Percentiles rank a stretch among this genome's conserved stretches.
phyloP scores from a whole-genome alignment of 2,113 vertebrate genomes.

The Rhynchomys soricoides region DNA sequence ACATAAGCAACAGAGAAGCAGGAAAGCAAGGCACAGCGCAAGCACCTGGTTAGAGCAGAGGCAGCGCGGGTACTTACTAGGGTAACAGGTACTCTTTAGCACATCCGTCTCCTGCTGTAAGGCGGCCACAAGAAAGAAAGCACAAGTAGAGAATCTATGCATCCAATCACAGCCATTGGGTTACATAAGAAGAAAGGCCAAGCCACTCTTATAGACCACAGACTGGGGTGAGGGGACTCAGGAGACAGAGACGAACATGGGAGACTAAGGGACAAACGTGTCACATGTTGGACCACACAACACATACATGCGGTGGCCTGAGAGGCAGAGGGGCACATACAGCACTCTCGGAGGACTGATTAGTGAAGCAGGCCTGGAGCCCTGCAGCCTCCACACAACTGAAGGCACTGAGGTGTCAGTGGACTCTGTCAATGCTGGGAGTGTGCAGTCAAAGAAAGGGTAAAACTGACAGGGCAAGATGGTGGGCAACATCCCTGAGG shows the following conservation, averaged over 20 bases:
- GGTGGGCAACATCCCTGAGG: not conserved
- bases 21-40: slow-evolving; percentile 88
- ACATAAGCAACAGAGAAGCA: slow-evolving; percentile 83
- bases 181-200: slow-evolving; percentile 89
- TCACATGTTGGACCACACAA: slow-evolving; percentile 90
- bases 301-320: not conserved
- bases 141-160: slow-evolving; percentile 99
- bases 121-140: slow-evolving; percentile 99
- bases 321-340: not conserved
- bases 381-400: not conserved
- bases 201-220: slow-evolving; percentile 91
- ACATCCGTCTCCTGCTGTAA: slow-evolving; percentile 98
- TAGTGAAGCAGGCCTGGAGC: not conserved
- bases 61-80: slow-evolving; percentile 97
- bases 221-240: slow-evolving; percentile 87
- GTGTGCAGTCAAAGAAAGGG: slow-evolving; percentile 75
- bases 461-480: not conserved
- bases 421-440: slow-evolving; percentile 90
- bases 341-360: not conserved
- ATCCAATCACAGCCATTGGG: slow-evolving; percentile 95
- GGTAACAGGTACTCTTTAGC: slow-evolving; percentile 99
- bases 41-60: slow-evolving; percentile 65
- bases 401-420: slow-evolving; percentile 86
- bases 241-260: slow-evolving; percentile 76
- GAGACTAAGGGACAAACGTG: slow-evolving; percentile 80